Conservation (phyloP, 92 coral and sea anemone species). For the Porites lobata region DNA sequence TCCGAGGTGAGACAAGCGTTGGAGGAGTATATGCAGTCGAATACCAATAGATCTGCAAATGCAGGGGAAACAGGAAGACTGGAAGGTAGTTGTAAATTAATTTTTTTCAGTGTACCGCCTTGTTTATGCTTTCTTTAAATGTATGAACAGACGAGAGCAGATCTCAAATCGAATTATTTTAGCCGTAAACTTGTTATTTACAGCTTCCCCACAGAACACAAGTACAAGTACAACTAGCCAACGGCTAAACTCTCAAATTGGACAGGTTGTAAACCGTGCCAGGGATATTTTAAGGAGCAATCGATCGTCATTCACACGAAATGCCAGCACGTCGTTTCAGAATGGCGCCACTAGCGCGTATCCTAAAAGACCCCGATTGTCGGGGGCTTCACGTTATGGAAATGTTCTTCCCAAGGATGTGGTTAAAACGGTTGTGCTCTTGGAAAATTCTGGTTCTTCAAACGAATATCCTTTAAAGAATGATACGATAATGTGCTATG, state of each 20-base stretch:
- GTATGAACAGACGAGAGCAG: constrained; percentile 2
- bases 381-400: constrained; percentile 28
- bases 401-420: constrained; percentile 18
- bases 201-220: constrained; percentile 26
- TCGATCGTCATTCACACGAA: constrained; percentile 9
- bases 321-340: constrained; percentile 1
- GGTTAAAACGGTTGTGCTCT: not conserved
- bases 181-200: not conserved
- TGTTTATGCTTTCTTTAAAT: constrained; percentile 12
- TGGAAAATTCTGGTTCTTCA: constrained; percentile 21
- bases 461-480: constrained; percentile 13
- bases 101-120: not conserved
- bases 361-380: constrained; percentile 26
- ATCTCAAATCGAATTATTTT: constrained; percentile 15
- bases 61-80: constrained; percentile 13
- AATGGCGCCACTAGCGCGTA: not conserved
- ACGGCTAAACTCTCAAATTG: constrained; percentile 21
- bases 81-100: constrained; percentile 15
- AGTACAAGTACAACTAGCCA: constrained; percentile 1
- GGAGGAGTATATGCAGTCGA: constrained; percentile 36
- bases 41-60: constrained; percentile 18
- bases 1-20: constrained; percentile 37
- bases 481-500: constrained; percentile 27
- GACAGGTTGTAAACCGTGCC: not conserved
- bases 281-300: too few species aligned